Base-by-base conservation (phyloP, 2,797 vertebrate species). In the Taeniopygia guttata region DNA sequence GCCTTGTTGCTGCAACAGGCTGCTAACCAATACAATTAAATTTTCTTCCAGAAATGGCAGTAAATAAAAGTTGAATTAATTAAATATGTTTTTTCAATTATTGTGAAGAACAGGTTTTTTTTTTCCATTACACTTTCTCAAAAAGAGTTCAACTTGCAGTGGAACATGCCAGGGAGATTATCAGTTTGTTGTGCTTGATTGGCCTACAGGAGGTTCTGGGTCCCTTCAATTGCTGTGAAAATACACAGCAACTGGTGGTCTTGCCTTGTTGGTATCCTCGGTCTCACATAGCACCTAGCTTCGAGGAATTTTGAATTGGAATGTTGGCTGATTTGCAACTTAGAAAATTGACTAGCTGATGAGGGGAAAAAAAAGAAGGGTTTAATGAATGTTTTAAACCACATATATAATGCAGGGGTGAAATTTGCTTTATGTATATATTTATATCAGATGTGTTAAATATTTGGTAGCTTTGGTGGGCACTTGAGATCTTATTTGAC, bases 31-130 rank as follows among this genome's bases (percentile, higher is more conserved):
- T 16, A 52, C 12, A 87, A 67, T 56, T 55, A 93, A 70, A 8
- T 94, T 70, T 67, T 87, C 27, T 89, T 89, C 27, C 58, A 64
- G 30, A 95, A 83, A 64, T 2, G 5, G 3, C 32, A 70, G 45
- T 87, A 89, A 92, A 94, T 54, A 90, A 76, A 89, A 74, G 5
- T 54, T 80, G 62, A 70, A 26, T 80, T 86, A 90, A 89, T 93
- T 80, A 87, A 93, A 64, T 67, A 55, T 36, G 3, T 19, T 77
- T 77, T 91, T 23, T 70, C 34, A 32, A 13, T 77, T 73, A 59
- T 32, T 62, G 38, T 56, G 22, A 83, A 85, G 30, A 91, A n/a
- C 15, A 62, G 17, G 15, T 43, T 17, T 52, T 43, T 26, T 63
- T 38, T 83, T 46, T 62, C 32, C 10, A 49, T 5, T 32, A 60